Percentiles rank a stretch among this genome's conserved stretches.
These are phyloP conservation scores for Rousettus madagascariensis DNA, from an alignment of 2,797 vertebrate species.

Conservation along the genomic window DNA sequence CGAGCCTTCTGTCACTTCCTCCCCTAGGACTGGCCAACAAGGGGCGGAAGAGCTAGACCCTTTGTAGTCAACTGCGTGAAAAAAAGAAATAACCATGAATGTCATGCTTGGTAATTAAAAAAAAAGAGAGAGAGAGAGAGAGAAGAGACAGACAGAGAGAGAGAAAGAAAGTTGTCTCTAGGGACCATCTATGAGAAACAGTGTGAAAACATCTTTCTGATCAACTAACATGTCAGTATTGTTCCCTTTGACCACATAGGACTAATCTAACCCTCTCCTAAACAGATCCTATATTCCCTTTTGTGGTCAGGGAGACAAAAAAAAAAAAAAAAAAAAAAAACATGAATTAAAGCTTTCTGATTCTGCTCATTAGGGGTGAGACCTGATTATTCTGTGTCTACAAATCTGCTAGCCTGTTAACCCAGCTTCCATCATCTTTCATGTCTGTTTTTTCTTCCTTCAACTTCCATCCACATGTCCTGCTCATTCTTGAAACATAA, in stretches of 20 bases:
- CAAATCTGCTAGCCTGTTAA: constrained; percentile 68
- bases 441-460: constrained; percentile 10
- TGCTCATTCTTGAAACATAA: constrained; percentile 14
- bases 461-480: not conserved
- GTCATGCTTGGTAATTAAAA: constrained; percentile 81
- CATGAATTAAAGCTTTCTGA: constrained; percentile 50
- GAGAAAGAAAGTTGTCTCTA: constrained; percentile 72
- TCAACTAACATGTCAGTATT: constrained; percentile 69
- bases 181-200: constrained; percentile 68
- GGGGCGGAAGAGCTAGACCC: constrained; percentile 81
- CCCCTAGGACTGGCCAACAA: constrained; percentile 81
- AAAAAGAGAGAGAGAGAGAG: constrained; percentile 42
- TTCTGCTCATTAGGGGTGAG: constrained; percentile 52
- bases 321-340: not conserved
- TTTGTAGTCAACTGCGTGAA: constrained; percentile 88
- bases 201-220: constrained; percentile 81
- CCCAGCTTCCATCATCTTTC: not conserved
- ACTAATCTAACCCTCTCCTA: constrained; percentile 65
- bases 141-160: constrained; percentile 23
- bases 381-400: not conserved
- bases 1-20: constrained; percentile 96
- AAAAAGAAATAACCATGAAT: constrained; percentile 85
- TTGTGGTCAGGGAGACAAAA: constrained; percentile 51
- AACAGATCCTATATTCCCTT: constrained; percentile 57
- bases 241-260: constrained; percentile 57